These are phyloP conservation scores for Dermatemys mawii DNA, from an alignment of 2,113 vertebrate species.

Conservation along the genomic window DNA sequence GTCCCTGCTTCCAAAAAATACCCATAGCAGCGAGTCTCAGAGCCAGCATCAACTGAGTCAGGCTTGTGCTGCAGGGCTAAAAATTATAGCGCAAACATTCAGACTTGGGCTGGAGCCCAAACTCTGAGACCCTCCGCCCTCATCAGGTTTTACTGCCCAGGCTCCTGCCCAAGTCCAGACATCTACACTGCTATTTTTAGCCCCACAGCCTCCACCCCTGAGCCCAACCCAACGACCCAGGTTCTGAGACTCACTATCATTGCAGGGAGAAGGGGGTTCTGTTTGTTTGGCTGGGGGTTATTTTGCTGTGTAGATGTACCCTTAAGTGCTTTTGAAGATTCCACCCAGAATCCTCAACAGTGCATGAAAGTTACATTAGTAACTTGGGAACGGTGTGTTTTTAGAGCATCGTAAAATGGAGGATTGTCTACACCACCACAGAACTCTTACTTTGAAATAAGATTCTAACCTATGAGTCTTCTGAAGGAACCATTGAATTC, in stretches of 20 bases:
- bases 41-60: neutral
- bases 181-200: neutral
- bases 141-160: neutral
- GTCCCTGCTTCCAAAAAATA: no score
- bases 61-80: neutral
- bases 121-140: neutral
- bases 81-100: neutral
- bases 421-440: neutral
- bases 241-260: neutral
- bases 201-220: neutral
- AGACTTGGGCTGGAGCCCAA: neutral
- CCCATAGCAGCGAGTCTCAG: neutral
- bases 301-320: neutral
- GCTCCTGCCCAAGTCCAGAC: neutral
- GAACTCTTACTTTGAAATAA: constrained; percentile 32
- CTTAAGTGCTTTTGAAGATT: neutral
- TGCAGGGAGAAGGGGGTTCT: neutral
- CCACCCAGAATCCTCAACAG: neutral
- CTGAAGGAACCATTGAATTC: neutral
- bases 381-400: neutral
- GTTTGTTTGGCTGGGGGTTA: neutral
- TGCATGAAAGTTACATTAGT: constrained; percentile 24
- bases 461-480: neutral
- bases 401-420: neutral
- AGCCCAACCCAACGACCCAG: neutral